Evolutionary conservation across 35 echinoderm and acorn worm genomes (phyloP).

Genomic region (Stichopus chloronotus): DNA sequence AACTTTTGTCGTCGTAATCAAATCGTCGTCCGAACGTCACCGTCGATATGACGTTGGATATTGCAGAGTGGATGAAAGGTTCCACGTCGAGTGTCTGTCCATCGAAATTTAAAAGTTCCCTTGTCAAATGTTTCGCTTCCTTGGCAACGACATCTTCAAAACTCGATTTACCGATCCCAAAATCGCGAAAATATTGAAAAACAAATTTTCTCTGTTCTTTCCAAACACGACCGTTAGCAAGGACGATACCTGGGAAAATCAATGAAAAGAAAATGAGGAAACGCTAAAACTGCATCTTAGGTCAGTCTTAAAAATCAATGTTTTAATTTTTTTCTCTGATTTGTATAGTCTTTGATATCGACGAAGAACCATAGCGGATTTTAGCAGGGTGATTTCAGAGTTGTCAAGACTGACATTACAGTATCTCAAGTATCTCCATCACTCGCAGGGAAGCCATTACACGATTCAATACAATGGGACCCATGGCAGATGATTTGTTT

Average conservation of each 20-base stretch:
- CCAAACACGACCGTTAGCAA: constrained; percentile 1
- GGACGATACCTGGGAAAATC: constrained; percentile 4
- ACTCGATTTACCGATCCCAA: constrained; percentile 50
- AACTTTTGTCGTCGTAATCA: constrained; percentile 58
- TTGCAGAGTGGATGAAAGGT: constrained; percentile 14
- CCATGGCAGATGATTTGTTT: too few species aligned
- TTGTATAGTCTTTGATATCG: too few species aligned
- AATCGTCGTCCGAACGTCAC: constrained; percentile 51
- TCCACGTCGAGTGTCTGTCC: neutral
- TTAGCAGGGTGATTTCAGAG: too few species aligned
- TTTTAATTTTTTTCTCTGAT: too few species aligned
- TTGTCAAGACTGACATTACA: too few species aligned
- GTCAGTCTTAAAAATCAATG: too few species aligned
- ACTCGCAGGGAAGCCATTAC: too few species aligned
- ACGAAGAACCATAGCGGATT: too few species aligned
- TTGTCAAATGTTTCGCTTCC: constrained; percentile 6
- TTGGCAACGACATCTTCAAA: constrained; percentile 30
- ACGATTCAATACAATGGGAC: too few species aligned
- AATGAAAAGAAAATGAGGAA: neutral
- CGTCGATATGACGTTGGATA: constrained; percentile 43
- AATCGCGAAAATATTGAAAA: constrained; percentile 27
- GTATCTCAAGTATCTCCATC: too few species aligned
- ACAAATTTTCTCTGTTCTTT: constrained; percentile 56
- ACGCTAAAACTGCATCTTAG: neutral
- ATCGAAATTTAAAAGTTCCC: neutral